Evolutionary conservation across 53 echinoderm and acorn worm species (phyloP), one percentile per base, ranked within the genome.

Genomic region (Arbacia lixula): DNA sequence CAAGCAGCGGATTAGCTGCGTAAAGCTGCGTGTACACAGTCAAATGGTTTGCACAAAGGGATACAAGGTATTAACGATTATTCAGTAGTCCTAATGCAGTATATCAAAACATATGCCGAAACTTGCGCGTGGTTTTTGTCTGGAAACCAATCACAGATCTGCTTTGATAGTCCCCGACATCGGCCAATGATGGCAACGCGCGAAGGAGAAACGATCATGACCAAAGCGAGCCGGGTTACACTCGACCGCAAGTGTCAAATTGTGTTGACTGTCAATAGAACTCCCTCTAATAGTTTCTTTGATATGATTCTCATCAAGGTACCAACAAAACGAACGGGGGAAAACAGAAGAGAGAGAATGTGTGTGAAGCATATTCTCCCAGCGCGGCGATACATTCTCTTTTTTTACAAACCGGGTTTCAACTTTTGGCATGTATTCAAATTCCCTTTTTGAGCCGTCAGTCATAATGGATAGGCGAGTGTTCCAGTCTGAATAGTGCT

Each of bases 21-120:
- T 56, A 56, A 77, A 77, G 55, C 78, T 57, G 19, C 78, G 40
- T 77, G 78, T 77, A 77, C 78, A 77, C 56, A 60, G 78, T 56
- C 41, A 77, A 77, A 77, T 37, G 78, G 57, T 77, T 77, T 77
- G 60, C 78, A 77, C 78, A 77, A 56, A 77, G 60, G 78, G 34
- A 77, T 77, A 77, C 78, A 60, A 58, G 78, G 78, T 77, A 77
- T 77, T 77, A 77, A 58, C 57, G 78, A 57, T 77, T 77, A 77
- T 77, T 58, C 49, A 77, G 55, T 58, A 60, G 55, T 58, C 36
- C 26, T 58, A 58, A 58, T 77, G 16, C 78, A 14, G 38, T 33
- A 58, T 43, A 77, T 77, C 78, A 77, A 77, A 77, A 77, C 78
- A 77, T 55, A 77, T 56, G 78, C 78, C 78, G 38, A 39, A 55